Percentiles rank a stretch among this genome's conserved stretches.
These are phyloP conservation scores for Meriones psammophilus DNA, from an alignment of 2,797 vertebrate species.

Conservation along the genomic window DNA sequence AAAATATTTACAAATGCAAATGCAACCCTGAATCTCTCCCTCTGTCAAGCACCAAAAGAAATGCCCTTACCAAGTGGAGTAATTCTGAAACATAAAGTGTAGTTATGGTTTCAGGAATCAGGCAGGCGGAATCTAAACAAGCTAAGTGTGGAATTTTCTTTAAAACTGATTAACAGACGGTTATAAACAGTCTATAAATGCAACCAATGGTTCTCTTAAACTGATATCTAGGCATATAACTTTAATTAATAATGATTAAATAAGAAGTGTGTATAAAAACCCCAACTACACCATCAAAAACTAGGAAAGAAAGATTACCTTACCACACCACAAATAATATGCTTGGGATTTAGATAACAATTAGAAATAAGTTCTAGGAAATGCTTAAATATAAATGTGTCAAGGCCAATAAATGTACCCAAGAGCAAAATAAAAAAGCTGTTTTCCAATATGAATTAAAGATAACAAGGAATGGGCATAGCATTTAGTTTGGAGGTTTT, in stretches of 20 bases:
- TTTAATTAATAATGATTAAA: conserved; percentile 46
- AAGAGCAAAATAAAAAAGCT: conserved; percentile 31
- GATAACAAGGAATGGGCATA: not conserved
- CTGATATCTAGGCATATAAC: not conserved
- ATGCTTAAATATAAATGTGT: conserved; percentile 41
- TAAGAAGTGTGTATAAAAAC: conserved; percentile 44
- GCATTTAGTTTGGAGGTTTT: not conserved
- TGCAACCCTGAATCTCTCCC: not conserved
- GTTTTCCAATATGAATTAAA: not conserved
- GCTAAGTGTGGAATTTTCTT: not conserved
- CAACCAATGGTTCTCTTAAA: not conserved
- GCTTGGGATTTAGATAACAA: conserved; percentile 24
- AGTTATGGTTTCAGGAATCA: not conserved
- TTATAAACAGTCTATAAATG: conserved; percentile 39
- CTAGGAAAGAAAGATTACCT: not conserved
- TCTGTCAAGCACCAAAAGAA: not conserved
- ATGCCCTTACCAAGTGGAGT: not conserved
- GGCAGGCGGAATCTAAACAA: not conserved
- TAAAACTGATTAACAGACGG: not conserved
- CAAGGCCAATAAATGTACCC: not conserved
- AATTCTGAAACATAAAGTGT: not conserved
- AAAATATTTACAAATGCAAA: conserved; percentile 27
- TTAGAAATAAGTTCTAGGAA: conserved; percentile 16
- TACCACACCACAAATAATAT: not conserved
- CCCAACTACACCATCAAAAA: not conserved